Base-by-base conservation (phyloP, 1,140 invertebrate genomes). In the Trinorchestia longiramus region DNA sequence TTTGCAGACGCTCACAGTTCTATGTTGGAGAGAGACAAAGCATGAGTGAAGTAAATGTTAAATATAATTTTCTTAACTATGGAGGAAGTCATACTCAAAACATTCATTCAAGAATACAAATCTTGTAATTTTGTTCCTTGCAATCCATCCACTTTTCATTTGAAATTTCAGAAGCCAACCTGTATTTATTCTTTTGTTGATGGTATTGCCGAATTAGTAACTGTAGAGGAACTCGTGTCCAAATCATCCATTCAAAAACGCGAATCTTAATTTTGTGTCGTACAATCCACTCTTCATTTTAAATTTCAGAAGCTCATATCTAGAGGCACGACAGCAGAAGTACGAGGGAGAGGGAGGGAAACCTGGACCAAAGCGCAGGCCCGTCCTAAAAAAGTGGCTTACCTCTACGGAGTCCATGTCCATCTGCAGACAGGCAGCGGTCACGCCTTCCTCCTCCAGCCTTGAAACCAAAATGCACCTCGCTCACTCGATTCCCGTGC, bases 391-490 rank as follows among this genome's bases (percentile, higher is more conserved):
- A 91, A 91, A 91, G 19, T 91, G 8, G 88, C 88, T 91, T 42
- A 91, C 88, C 88, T 91, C 28, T 91, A 91, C 41, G 28, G 88
- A 15, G 28, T 42, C 88, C 88, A 91, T 91, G 36, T 91, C 11
- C 88, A 91, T 44, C 41, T 91, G 41, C 88, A 42, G 88, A 28
- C 62, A 36, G 62, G 62, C 15, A 77, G 62, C 62, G 43, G 88
- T 91, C 88, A 91, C 88, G 88, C 88, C 88, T 91, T 91, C 88
- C 88, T 91, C 6, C 41, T 36, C 43, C 88, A 91, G 43, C 88
- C 88, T 91, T 91, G 88, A 91, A 91, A 91, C 88, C 88, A 91
- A 91, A 91, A 43, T 28, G 43, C 43, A 19, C 0, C 41, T 0
- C 11, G 41, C 41, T 88, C 87, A 42, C 4, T 43, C 17, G 19